These are phyloP conservation scores for Oreamnos americanus DNA, from an alignment of 2,113 vertebrate species.

Conservation along the genomic window DNA sequence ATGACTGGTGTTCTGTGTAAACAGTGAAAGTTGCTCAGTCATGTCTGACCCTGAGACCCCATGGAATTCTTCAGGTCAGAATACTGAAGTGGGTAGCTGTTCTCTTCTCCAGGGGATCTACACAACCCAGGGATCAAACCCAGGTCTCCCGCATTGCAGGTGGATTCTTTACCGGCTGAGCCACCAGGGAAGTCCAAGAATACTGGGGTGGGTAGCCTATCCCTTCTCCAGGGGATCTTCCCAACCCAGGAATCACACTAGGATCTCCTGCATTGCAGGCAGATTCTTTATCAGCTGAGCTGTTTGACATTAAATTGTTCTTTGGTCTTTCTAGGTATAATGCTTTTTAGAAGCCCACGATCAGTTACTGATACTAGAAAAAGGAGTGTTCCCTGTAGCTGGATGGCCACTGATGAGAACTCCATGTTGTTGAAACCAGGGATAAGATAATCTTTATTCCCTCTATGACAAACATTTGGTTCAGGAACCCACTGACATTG, in stretches of 20 bases:
- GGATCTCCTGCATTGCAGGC: not conserved
- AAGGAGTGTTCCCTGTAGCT: not conserved
- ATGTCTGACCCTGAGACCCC: rapidly evolving
- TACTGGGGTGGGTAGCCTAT: not conserved
- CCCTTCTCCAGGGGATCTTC: not conserved
- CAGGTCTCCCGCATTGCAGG: not conserved
- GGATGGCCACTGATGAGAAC: not conserved
- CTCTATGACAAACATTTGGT: not conserved
- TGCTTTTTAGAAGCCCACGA: not conserved
- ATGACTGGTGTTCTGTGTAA: not conserved
- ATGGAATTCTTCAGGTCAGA: not conserved
- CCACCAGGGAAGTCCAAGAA: not conserved
- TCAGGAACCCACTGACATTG: not conserved
- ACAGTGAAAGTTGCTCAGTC: not conserved
- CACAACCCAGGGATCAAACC: not conserved
- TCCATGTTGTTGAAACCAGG: not conserved
- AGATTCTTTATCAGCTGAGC: not conserved
- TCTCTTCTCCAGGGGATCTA: not conserved
- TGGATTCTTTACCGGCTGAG: not conserved
- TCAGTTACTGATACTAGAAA: not conserved
- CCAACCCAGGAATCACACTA: not conserved
- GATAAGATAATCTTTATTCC: not conserved
- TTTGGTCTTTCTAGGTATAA: not conserved
- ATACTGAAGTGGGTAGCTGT: not conserved
- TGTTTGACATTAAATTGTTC: not conserved